Evolutionary conservation across 2,888 invertebrate species (phyloP).

Genomic region (Tetheella fluctuosa): DNA sequence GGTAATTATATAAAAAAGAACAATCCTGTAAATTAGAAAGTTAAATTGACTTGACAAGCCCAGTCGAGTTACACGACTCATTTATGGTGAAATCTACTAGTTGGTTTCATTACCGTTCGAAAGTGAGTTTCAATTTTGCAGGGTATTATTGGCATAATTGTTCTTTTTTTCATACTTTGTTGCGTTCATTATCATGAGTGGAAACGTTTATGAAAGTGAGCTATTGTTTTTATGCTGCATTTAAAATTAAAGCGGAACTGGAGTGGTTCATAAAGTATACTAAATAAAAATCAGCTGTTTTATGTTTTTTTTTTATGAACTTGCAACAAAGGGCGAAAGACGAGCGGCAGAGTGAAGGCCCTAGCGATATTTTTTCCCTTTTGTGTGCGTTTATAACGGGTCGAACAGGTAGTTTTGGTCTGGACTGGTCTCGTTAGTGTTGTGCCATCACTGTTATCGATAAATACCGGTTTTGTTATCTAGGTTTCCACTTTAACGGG

Average conservation of each 20-base stretch:
- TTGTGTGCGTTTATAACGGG: constrained; percentile 44
- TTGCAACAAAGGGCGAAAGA: constrained; percentile 11
- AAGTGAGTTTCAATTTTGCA: constrained; percentile 33
- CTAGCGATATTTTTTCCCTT: constrained; percentile 32
- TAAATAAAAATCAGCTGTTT: constrained; percentile 39
- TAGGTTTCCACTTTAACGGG: neutral
- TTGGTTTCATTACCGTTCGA: constrained; percentile 12
- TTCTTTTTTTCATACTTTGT: constrained; percentile 17
- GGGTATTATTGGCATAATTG: constrained; percentile 30
- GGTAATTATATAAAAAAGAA: constrained; percentile 17
- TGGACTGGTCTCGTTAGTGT: constrained; percentile 36
- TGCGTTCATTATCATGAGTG: constrained; percentile 15
- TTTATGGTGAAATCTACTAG: constrained; percentile 32
- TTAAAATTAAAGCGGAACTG: constrained; percentile 16
- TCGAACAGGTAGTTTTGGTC: constrained; percentile 40
- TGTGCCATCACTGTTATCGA: constrained; percentile 31
- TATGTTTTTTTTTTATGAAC: constrained; percentile 16
- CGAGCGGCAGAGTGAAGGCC: constrained; percentile 8
- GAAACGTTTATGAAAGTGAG: constrained; percentile 15
- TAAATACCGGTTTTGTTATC: constrained; percentile 26
- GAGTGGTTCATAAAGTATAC: constrained; percentile 15
- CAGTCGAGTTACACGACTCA: constrained; percentile 39
- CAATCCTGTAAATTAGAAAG: constrained; percentile 57
- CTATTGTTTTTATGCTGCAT: constrained; percentile 18
- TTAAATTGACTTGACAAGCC: constrained; percentile 43